phyloP scores from a whole-genome alignment of 92 coral and sea anemone species.

The Pocillopora meandrina region DNA sequence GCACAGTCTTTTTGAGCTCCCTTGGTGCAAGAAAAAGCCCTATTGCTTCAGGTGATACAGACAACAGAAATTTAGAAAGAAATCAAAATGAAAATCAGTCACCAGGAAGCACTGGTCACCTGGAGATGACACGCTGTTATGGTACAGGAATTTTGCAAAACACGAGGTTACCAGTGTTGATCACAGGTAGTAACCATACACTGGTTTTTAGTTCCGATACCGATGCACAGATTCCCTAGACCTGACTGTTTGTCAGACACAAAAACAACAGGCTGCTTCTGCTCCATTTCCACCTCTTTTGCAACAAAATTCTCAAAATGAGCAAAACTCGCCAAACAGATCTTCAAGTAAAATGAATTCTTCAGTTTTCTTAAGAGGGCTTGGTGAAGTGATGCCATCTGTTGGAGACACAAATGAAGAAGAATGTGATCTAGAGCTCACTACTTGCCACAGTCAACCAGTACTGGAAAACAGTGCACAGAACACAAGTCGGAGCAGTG shows the following conservation, averaged over 20 bases:
- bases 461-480: background rate
- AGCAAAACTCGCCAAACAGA: background rate
- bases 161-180: background rate
- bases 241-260: constrained; percentile 2
- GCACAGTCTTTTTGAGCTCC: background rate
- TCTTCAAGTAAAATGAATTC: constrained; percentile 5
- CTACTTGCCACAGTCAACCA: constrained; percentile 6
- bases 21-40: background rate
- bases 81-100: background rate
- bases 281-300: background rate
- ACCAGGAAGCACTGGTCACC: background rate
- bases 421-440: background rate
- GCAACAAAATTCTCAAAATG: background rate
- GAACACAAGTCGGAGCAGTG: constrained; percentile 5
- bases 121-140: constrained; percentile 43
- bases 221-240: background rate
- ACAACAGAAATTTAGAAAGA: background rate
- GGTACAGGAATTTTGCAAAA: constrained; percentile 43
- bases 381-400: background rate
- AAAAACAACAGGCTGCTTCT: background rate
- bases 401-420: background rate
- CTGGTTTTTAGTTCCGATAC: background rate
- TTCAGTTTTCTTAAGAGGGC: constrained; percentile 13
- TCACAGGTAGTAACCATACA: background rate
- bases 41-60: background rate